Evolutionary conservation across 1,140 invertebrate species (phyloP).

Genomic region (Drosophila watanabei): DNA sequence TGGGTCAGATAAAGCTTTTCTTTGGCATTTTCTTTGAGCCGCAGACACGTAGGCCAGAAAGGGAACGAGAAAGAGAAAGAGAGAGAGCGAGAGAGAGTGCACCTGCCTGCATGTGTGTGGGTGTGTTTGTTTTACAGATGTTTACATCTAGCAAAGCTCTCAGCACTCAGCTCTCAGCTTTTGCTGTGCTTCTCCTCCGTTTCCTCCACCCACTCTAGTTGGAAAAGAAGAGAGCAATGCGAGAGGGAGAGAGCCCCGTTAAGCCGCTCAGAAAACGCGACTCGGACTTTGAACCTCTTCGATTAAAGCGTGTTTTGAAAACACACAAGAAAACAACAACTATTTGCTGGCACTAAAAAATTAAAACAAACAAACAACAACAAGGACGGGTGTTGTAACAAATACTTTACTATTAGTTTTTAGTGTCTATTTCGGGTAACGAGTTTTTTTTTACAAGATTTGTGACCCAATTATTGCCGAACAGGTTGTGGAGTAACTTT

Average conservation of each 20-base stretch:
- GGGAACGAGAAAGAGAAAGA: not conserved
- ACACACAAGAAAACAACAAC: constrained; percentile 52
- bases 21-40: constrained; percentile 19
- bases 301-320: constrained; percentile 67
- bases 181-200: constrained; percentile 8
- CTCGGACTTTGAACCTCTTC: constrained; percentile 75
- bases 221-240: constrained; percentile 7
- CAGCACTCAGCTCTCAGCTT: constrained; percentile 26
- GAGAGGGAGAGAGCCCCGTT: constrained; percentile 21
- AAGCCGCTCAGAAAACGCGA: constrained; percentile 45
- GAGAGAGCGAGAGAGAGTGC: constrained; percentile 25
- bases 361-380: constrained; percentile 55
- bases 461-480: constrained; percentile 68
- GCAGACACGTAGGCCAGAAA: constrained; percentile 5
- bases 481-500: constrained; percentile 57
- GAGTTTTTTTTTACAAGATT: constrained; percentile 48
- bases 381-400: constrained; percentile 64
- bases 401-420: constrained; percentile 49
- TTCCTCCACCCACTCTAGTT: constrained; percentile 22
- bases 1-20: constrained; percentile 19
- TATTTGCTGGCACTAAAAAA: constrained; percentile 23
- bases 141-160: constrained; percentile 50
- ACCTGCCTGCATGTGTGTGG: constrained; percentile 47
- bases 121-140: constrained; percentile 54
- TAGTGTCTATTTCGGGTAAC: constrained; percentile 53